Percentiles rank a stretch among this genome's conserved stretches.
Evolutionary conservation across 64 coral and sea anemone genomes (phyloP).

Genomic region (Anthopleura sola): DNA sequence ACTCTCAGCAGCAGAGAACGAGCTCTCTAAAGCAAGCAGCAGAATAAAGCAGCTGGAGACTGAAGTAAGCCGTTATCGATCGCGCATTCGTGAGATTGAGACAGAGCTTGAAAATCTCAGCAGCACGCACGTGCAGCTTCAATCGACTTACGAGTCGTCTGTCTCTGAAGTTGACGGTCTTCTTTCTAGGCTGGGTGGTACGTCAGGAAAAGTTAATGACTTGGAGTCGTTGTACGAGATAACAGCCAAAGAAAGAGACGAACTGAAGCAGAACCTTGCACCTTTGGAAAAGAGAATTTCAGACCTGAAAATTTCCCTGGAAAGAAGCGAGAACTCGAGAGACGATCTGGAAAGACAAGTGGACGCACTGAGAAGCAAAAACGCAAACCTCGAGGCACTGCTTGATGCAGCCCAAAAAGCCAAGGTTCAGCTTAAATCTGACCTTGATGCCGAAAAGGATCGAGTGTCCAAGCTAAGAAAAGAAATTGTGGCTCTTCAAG

Average conservation of each 20-base stretch:
- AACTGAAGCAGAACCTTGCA: slow-evolving; percentile 63
- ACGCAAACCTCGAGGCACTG: slow-evolving; percentile 79
- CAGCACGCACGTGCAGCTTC: slow-evolving; percentile 47
- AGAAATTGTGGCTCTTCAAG: slow-evolving; percentile 69
- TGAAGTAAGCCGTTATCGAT: slow-evolving; percentile 56
- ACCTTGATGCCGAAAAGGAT: slow-evolving; percentile 84
- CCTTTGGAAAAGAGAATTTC: slow-evolving; percentile 82
- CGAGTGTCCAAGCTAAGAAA: slow-evolving; percentile 71
- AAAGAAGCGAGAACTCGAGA: slow-evolving; percentile 77
- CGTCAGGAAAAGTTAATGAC: slow-evolving; percentile 75
- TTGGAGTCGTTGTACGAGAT: slow-evolving; percentile 79
- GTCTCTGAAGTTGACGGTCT: slow-evolving; percentile 77
- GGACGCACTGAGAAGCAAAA: slow-evolving; percentile 64
- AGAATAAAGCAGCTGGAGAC: slow-evolving; percentile 67
- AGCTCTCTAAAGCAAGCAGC: slow-evolving; percentile 38
- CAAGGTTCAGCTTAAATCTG: slow-evolving; percentile 68
- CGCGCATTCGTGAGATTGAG: slow-evolving; percentile 64
- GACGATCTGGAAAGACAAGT: slow-evolving; percentile 74
- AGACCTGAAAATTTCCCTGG: slow-evolving; percentile 69
- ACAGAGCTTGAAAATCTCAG: slow-evolving; percentile 53
- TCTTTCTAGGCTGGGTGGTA: slow-evolving; percentile 56
- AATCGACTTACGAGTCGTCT: slow-evolving; percentile 64
- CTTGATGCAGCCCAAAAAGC: slow-evolving; percentile 72
- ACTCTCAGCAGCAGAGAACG: slow-evolving; percentile 50
- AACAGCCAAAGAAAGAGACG: slow-evolving; percentile 85